phyloP scores from a whole-genome alignment of 2,113 vertebrate species.

The Leptobrachium leishanense region DNA sequence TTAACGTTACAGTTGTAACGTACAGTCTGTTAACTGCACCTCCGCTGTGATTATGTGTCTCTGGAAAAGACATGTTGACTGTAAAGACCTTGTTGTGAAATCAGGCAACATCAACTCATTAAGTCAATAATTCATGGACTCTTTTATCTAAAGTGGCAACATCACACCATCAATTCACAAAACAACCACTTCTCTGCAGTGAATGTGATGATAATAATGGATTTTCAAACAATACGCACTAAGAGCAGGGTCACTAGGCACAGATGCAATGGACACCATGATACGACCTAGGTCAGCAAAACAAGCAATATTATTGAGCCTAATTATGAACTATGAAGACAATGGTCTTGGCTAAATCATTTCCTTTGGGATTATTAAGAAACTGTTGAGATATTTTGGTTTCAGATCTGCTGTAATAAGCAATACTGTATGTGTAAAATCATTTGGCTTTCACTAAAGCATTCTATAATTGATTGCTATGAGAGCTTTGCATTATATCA shows the following conservation, averaged over 20 bases:
- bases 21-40: slow-evolving; percentile 52
- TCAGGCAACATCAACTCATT: slow-evolving; percentile 83
- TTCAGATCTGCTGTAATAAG: slow-evolving; percentile 60
- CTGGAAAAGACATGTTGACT: slow-evolving; percentile 65
- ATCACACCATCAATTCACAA: slow-evolving; percentile 83
- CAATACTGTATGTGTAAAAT: slow-evolving; percentile 34
- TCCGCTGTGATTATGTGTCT: slow-evolving; percentile 60
- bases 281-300: slow-evolving; percentile 76
- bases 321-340: slow-evolving; percentile 82
- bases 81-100: slow-evolving; percentile 76
- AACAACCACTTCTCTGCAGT: slow-evolving; percentile 79
- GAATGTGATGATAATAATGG: slow-evolving; percentile 84
- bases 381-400: slow-evolving; percentile 66
- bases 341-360: slow-evolving; percentile 72
- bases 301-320: slow-evolving; percentile 77
- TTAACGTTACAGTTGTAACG: slow-evolving; percentile 43
- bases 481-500: slow-evolving; percentile 39
- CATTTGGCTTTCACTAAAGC: slow-evolving; percentile 28
- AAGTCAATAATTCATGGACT: slow-evolving; percentile 87
- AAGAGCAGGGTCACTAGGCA: slow-evolving; percentile 73
- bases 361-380: slow-evolving; percentile 75
- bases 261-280: slow-evolving; percentile 67
- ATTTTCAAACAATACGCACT: slow-evolving; percentile 79
- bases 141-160: slow-evolving; percentile 87
- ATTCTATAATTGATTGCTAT: slow-evolving; percentile 43